Conservation (phyloP, 2,888 invertebrate genomes). For the Laspeyria flexula region DNA sequence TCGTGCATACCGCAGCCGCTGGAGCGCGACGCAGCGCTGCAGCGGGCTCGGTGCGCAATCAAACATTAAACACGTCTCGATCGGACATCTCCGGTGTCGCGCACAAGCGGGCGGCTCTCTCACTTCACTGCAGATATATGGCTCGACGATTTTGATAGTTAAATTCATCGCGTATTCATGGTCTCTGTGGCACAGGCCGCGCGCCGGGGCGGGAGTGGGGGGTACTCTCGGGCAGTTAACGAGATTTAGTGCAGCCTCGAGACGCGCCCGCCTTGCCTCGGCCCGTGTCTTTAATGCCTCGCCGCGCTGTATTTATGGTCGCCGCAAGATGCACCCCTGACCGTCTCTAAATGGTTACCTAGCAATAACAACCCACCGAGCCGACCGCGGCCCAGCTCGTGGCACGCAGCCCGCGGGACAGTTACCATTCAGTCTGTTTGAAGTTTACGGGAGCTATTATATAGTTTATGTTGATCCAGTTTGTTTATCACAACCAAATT, state of each 20-base stretch:
- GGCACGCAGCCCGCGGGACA: background rate
- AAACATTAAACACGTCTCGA: constrained; percentile 1
- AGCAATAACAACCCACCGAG: too few relatives aligned
- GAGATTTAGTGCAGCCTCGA: constrained; percentile 15
- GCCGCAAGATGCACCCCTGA: background rate
- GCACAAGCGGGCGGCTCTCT: background rate
- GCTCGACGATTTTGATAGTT: constrained; percentile 7
- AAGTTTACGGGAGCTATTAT: too few relatives aligned
- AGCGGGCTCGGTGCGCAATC: background rate
- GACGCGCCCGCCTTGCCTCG: background rate
- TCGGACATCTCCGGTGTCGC: too few relatives aligned
- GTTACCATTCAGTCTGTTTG: too few relatives aligned
- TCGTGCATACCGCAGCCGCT: background rate
- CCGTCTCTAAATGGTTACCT: background rate
- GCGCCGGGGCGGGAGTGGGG: background rate
- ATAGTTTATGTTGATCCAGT: too few relatives aligned
- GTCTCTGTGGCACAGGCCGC: background rate
- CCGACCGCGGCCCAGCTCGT: background rate
- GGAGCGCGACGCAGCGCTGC: too few relatives aligned
- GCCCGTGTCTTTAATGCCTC: background rate
- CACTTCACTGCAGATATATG: background rate
- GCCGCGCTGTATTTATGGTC: background rate
- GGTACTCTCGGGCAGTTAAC: constrained; percentile 10
- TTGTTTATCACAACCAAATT: too few relatives aligned
- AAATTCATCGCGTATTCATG: constrained; percentile 12